Evolutionary conservation across 37 sponge, comb jelly and placozoan species (phyloP).

Genomic region (Amphimedon queenslandica): DNA sequence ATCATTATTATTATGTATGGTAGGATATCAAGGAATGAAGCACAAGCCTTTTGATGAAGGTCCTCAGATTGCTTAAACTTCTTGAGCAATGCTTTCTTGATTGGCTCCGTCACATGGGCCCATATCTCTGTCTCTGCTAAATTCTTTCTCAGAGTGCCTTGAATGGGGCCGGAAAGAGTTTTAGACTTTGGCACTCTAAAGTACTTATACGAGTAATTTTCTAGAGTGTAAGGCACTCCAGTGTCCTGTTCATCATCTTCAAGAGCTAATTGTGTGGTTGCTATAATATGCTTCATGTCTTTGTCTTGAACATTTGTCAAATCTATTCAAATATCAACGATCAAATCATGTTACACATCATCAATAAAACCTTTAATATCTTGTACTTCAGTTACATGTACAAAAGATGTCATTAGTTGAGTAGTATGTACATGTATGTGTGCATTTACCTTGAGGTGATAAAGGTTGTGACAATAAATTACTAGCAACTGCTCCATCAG

Average conservation of each 20-base stretch:
- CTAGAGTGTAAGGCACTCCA: conserved; percentile 67
- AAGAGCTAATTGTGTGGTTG: conserved; percentile 76
- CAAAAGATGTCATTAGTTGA: too few relatives aligned
- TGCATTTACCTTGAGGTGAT: too few relatives aligned
- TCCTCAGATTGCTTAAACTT: conserved; percentile 77
- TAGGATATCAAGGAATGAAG: conserved; percentile 84
- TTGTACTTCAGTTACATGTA: too few relatives aligned
- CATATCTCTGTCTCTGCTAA: conserved; percentile 57
- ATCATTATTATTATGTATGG: not conserved
- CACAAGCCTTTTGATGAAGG: conserved; percentile 58
- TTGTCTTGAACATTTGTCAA: too few relatives aligned
- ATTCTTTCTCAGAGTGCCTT: conserved; percentile 47
- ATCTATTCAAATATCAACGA: too few relatives aligned
- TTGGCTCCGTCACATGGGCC: conserved; percentile 80
- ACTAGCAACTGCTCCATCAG: too few relatives aligned
- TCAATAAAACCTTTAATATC: too few relatives aligned
- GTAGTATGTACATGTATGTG: too few relatives aligned
- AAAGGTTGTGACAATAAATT: too few relatives aligned
- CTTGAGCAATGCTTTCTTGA: conserved; percentile 87
- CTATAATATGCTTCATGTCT: conserved; percentile 62
- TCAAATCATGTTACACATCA: too few relatives aligned
- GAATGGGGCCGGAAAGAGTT: too few relatives aligned
- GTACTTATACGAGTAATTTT: conserved; percentile 66
- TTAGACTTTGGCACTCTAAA: conserved; percentile 74
- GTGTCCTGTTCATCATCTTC: conserved; percentile 13